A percentile compares a stretch with the other conserved stretches of the same genome.
Evolutionary conservation across 1,140 invertebrate genomes (phyloP).

Genomic region (Portunus trituberculatus): DNA sequence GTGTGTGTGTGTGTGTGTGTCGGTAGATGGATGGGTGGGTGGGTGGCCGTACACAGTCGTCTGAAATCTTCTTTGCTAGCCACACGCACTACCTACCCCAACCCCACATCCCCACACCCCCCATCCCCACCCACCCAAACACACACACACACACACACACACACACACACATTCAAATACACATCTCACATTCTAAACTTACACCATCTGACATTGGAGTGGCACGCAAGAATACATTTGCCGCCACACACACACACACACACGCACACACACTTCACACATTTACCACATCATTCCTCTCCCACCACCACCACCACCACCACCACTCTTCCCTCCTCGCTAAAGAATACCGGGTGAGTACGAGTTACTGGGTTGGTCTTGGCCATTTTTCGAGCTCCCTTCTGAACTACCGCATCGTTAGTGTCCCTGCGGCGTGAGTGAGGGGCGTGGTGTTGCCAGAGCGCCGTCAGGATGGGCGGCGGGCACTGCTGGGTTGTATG

Average conservation of each 20-base stretch:
- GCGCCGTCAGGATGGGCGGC: not conserved
- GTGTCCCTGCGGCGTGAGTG: not conserved
- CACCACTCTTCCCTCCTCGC: not conserved
- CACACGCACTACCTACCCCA: not conserved
- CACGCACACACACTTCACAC: not conserved
- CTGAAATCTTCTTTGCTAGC: not conserved
- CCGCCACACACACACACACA: not conserved
- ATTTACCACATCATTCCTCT: not conserved
- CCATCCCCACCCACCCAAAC: not conserved
- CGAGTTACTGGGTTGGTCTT: not conserved
- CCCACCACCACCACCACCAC: not conserved
- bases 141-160: not conserved
- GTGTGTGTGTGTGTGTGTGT: too few relatives aligned
- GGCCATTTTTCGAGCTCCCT: not conserved
- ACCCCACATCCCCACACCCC: not conserved
- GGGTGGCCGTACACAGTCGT: too few relatives aligned
- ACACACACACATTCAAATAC: not conserved
- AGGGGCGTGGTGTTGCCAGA: conserved; percentile 7
- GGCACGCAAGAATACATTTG: too few relatives aligned
- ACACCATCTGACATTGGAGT: too few relatives aligned
- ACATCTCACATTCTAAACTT: too few relatives aligned
- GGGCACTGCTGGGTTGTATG: too few relatives aligned
- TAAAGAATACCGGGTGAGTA: not conserved
- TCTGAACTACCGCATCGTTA: not conserved
- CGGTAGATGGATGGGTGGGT: too few relatives aligned